Evolutionary conservation across 2,797 vertebrate species (phyloP).

Genomic region (Pampus argenteus): DNA sequence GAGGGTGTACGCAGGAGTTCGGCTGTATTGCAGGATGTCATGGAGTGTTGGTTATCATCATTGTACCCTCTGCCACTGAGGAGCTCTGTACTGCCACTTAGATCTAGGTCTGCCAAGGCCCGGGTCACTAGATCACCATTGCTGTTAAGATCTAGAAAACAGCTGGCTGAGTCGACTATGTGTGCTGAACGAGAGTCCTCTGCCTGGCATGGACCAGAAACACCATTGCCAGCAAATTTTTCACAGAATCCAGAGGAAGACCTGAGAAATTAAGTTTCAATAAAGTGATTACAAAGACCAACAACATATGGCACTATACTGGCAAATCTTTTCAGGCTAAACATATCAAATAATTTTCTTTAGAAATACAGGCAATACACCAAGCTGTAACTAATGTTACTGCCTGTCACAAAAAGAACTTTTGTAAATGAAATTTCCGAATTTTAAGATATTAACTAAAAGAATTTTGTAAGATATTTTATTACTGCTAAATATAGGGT

Average conservation of each 20-base stretch:
- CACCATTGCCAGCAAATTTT: slow-evolving; percentile 68
- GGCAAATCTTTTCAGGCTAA: neutral
- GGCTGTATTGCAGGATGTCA: slow-evolving; percentile 67
- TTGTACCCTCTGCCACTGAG: slow-evolving; percentile 17
- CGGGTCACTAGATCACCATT: slow-evolving; percentile 80
- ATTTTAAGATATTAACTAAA: too few relatives aligned
- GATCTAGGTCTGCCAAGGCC: slow-evolving; percentile 76
- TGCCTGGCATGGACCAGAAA: slow-evolving; percentile 61
- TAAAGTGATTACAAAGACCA: neutral
- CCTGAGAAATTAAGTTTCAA: slow-evolving; percentile 49
- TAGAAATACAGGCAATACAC: too few relatives aligned
- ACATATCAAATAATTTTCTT: too few relatives aligned
- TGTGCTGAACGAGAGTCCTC: slow-evolving; percentile 58
- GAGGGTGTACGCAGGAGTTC: slow-evolving; percentile 73
- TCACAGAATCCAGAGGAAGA: slow-evolving; percentile 87
- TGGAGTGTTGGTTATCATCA: slow-evolving; percentile 52
- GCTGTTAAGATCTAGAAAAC: slow-evolving; percentile 80
- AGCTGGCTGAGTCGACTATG: slow-evolving; percentile 75
- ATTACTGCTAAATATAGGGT: neutral
- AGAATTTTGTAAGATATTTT: neutral
- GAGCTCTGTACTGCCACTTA: slow-evolving; percentile 68
- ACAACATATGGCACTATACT: neutral
- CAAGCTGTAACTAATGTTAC: too few relatives aligned
- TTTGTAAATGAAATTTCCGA: too few relatives aligned
- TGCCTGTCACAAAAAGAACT: too few relatives aligned